Percentiles rank a stretch among this genome's conserved stretches.
Conservation (phyloP, 2,797 vertebrate genomes). For the Eremophila alpestris region DNA sequence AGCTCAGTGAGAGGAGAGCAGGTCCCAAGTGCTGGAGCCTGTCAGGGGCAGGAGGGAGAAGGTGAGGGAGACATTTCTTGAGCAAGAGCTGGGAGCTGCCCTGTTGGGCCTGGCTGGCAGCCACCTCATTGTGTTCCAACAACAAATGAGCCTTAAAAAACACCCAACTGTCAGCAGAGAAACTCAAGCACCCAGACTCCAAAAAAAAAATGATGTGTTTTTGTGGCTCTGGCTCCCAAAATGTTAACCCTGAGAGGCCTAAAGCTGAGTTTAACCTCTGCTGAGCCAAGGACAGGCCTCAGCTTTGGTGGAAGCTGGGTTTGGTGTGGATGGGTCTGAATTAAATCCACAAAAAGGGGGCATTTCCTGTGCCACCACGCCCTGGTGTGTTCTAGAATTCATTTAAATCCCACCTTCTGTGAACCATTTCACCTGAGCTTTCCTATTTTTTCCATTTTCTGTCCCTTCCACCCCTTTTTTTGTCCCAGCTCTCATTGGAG, state of each 20-base stretch:
- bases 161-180: background rate
- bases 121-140: background rate
- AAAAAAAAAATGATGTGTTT: fast-evolving
- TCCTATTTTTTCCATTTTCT: background rate
- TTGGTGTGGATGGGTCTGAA: fast-evolving
- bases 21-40: background rate
- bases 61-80: background rate
- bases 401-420: background rate
- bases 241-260: background rate
- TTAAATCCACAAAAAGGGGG: background rate
- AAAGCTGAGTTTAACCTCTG: background rate
- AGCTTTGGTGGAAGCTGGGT: fast-evolving
- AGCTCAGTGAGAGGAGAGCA: background rate
- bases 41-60: background rate
- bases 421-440: background rate
- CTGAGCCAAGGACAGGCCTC: background rate
- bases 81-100: background rate
- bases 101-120: background rate
- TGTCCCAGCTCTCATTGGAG: background rate
- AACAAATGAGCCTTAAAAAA: background rate
- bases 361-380: fast-evolving
- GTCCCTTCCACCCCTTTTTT: background rate
- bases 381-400: background rate
- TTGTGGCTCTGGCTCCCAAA: background rate
- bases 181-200: background rate